These are phyloP conservation scores for Myanophis thanlyinensis DNA, from an alignment of 2,113 vertebrate species.

Conservation along the genomic window DNA sequence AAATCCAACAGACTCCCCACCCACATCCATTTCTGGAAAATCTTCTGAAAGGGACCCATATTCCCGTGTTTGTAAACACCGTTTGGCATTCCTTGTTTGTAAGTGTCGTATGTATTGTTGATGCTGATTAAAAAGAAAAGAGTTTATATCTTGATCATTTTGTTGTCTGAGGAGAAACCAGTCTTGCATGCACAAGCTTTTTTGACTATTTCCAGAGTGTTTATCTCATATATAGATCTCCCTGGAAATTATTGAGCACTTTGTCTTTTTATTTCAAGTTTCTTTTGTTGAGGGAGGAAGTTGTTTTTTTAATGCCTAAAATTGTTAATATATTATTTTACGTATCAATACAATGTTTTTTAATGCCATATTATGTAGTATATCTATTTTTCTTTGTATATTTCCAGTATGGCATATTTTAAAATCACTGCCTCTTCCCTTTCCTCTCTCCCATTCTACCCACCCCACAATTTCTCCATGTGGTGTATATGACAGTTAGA, in stretches of 20 bases:
- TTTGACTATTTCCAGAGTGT: constrained; percentile 84
- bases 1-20: constrained; percentile 7
- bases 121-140: constrained; percentile 95
- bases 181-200: constrained; percentile 94
- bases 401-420: constrained; percentile 76
- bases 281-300: constrained; percentile 57
- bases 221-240: constrained; percentile 80
- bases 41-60: constrained; percentile 81
- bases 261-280: constrained; percentile 71
- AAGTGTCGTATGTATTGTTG: constrained; percentile 99
- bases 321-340: constrained; percentile 85
- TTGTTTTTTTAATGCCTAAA: constrained; percentile 72
- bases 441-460: constrained; percentile 59
- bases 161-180: constrained; percentile 90
- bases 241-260: constrained; percentile 88
- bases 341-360: constrained; percentile 73
- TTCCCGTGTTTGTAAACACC: constrained; percentile 92
- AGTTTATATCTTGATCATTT: constrained; percentile 99
- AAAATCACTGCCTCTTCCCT: constrained; percentile 70
- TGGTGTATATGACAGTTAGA: constrained; percentile 80
- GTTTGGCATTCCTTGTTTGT: constrained; percentile 99
- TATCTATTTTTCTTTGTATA: constrained; percentile 75
- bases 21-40: constrained; percentile 49
- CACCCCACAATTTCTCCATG: constrained; percentile 66
- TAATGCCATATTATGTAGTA: constrained; percentile 75